A percentile compares a stretch with the other conserved stretches of the same genome.
Evolutionary conservation across 2,797 vertebrate species (phyloP).

Genomic region (Sylvia borin): DNA sequence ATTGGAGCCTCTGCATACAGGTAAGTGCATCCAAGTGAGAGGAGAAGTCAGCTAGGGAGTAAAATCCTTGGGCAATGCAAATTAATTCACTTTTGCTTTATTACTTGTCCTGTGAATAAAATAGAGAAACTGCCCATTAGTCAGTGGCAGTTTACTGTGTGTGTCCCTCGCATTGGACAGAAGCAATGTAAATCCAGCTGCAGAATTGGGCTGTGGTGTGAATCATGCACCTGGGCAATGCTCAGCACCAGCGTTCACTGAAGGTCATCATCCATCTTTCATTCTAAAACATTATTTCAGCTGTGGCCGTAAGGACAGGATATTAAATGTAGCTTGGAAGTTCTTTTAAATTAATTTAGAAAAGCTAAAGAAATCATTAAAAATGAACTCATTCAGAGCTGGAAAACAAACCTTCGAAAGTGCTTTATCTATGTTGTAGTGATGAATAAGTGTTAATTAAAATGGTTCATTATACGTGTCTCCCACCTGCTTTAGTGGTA

Average conservation of each 20-base stretch:
- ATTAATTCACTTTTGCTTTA: conserved; percentile 3
- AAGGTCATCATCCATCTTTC: not conserved
- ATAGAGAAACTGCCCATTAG: not conserved
- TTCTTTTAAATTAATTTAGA: conserved; percentile 53
- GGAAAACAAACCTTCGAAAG: conserved; percentile 48
- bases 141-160: not conserved
- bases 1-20: not conserved
- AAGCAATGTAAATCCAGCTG: not conserved
- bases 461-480: not conserved
- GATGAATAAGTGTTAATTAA: not conserved
- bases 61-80: not conserved
- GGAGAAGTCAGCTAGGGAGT: not conserved
- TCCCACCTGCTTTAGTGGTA: not conserved
- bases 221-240: not conserved
- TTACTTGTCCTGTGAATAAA: not conserved
- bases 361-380: conserved; percentile 42
- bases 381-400: not conserved
- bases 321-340: conserved; percentile 6
- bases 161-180: not conserved
- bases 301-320: not conserved
- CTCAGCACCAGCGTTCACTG: not conserved
- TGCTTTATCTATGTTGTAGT: not conserved
- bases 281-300: not conserved
- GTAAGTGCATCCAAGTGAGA: not conserved
- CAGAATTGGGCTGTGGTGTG: not conserved